Evolutionary conservation across 2,888 invertebrate species (phyloP), one percentile per base, ranked within the genome.

Genomic region (Thysanoteuthis rhombus): DNA sequence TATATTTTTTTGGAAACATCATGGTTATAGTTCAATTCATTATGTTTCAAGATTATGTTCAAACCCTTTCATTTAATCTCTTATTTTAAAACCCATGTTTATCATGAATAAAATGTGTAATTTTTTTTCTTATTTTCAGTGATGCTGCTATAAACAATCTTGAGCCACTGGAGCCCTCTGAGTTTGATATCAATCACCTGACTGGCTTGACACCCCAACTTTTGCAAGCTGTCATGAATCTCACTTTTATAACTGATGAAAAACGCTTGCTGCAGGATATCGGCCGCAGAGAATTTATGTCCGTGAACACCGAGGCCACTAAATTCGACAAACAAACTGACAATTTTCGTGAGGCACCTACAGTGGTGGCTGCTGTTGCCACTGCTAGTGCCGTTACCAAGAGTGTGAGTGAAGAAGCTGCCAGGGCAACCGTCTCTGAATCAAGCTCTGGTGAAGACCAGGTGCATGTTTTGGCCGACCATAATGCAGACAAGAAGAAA

Each of bases 181-280:
- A 97, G 12, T 98, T 98, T 96, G 97, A 97, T 94, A 97, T 97
- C 1, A 96, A 96, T 90, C 97, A 97, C 95, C 97, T 98, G 92
- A 96, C 95, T 5, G 97, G 97, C 92, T 96, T 98, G 75, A 97
- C 97, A 40, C 97, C 97, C 0, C 97, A 97, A 75, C 97, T 97
- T 58, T 96, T 98, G 92, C 97, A 97, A 47, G 97, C 97, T 94
- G 96, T 98, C 58, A 97, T 97, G n/a, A 97, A 97, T 93, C 96
- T 98, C 39, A 97, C 97, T 93, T 98, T 98, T 19, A 96, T 98
- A 89, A 97, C 97, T 4, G 97, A 97, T 90, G 97, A 98, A 96
- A 97, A 95, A 93, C 90, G 91, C 32, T 47, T 45, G 52, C 22
- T 91, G 5, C 92, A 92, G 92, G 42, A 45, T n/a, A 92, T n/a